Conservation (phyloP, 2,113 vertebrate genomes). For the Embiotoca jacksoni region DNA sequence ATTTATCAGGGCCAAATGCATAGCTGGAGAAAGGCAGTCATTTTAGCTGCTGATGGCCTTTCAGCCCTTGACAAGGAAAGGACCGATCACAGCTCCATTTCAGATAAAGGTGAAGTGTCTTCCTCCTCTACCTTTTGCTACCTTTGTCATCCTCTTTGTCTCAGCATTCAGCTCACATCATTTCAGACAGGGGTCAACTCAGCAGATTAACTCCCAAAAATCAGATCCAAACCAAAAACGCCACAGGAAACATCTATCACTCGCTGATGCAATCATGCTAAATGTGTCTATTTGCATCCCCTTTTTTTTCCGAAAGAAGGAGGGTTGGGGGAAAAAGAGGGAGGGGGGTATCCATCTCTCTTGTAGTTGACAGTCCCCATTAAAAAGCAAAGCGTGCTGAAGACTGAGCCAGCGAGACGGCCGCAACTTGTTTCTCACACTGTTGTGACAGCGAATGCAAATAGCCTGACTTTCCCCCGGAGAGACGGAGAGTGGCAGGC, state of each 20-base stretch:
- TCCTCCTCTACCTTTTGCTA: slow-evolving; percentile 36
- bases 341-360: slow-evolving; percentile 70
- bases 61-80: slow-evolving; percentile 41
- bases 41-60: slow-evolving; percentile 35
- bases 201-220: slow-evolving; percentile 78
- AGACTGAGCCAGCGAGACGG: slow-evolving; percentile 62
- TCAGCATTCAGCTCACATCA: slow-evolving; percentile 21
- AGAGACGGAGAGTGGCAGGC: slow-evolving; percentile 61
- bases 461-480: slow-evolving; percentile 75
- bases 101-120: slow-evolving; percentile 49
- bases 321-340: not conserved
- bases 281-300: slow-evolving; percentile 78
- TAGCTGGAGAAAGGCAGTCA: not conserved
- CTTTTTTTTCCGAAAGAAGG: slow-evolving; percentile 30
- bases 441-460: slow-evolving; percentile 84
- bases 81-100: slow-evolving; percentile 42
- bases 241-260: slow-evolving; percentile 71
- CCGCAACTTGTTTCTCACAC: slow-evolving; percentile 80
- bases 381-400: slow-evolving; percentile 71
- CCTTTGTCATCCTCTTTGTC: slow-evolving; percentile 41
- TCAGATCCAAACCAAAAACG: slow-evolving; percentile 55
- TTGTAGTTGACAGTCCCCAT: slow-evolving; percentile 81
- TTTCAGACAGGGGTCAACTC: slow-evolving; percentile 70
- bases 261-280: slow-evolving; percentile 72
- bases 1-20: slow-evolving; percentile 16